These are phyloP conservation scores for Craseonycteris thonglongyai DNA, from an alignment of 2,113 vertebrate genomes.

Conservation along the genomic window DNA sequence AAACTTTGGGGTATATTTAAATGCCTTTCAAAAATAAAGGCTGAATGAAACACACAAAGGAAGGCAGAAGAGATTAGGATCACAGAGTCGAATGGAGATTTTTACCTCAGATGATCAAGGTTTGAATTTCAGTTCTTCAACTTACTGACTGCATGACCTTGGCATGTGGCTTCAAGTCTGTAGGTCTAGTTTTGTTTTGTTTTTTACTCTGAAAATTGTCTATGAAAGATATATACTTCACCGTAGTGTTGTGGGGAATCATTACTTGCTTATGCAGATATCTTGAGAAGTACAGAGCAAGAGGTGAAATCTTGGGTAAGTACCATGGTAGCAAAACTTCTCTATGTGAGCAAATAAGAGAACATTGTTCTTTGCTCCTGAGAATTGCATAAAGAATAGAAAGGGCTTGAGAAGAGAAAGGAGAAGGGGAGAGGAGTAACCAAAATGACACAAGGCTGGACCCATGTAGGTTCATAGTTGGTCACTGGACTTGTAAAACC, in stretches of 20 bases:
- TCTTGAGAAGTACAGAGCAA: background rate
- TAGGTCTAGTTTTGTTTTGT: background rate
- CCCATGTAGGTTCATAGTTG: background rate
- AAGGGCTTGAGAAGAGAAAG: background rate
- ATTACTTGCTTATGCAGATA: background rate
- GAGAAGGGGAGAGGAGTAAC: rapidly evolving
- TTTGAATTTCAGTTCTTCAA: background rate
- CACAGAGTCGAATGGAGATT: background rate
- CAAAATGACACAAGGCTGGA: background rate
- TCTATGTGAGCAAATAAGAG: background rate
- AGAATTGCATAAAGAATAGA: background rate
- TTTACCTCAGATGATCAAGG: background rate
- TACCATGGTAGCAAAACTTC: background rate
- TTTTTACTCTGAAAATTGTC: background rate
- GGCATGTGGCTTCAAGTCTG: background rate
- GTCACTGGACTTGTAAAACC: background rate
- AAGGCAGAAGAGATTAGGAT: background rate
- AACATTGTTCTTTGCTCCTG: too few species aligned
- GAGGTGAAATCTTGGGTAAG: background rate
- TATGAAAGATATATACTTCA: background rate
- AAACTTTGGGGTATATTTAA: slow-evolving; percentile 23
- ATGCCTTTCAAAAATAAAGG: slow-evolving; percentile 35
- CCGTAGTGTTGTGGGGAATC: background rate
- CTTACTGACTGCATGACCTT: background rate
- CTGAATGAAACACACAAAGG: background rate